Conservation (phyloP, 1,140 invertebrate genomes). For the Drosophila prosaltans region DNA sequence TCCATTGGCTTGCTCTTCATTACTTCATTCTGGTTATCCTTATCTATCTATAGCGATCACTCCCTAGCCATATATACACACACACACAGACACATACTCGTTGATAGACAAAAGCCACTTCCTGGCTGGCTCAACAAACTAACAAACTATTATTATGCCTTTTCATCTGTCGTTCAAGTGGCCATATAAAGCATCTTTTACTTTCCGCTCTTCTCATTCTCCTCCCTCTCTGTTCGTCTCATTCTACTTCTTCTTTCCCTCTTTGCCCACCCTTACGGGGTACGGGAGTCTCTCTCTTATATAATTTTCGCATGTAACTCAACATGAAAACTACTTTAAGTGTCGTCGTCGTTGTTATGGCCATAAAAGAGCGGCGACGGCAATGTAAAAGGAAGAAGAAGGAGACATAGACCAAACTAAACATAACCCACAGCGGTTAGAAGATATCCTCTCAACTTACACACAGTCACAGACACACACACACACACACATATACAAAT, state of each 20-base stretch:
- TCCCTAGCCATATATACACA: background rate
- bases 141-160: slow-evolving; percentile 25
- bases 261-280: background rate
- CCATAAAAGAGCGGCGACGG: slow-evolving; percentile 28
- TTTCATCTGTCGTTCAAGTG: slow-evolving; percentile 21
- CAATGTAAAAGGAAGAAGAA: slow-evolving; percentile 13
- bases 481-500: slow-evolving; percentile 33
- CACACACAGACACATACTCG: background rate
- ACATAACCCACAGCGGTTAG: slow-evolving; percentile 11
- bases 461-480: background rate
- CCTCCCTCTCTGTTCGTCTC: background rate
- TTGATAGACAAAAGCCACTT: slow-evolving; percentile 9
- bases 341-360: slow-evolving; percentile 25
- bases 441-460: slow-evolving; percentile 5
- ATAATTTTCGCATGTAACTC: slow-evolving; percentile 32
- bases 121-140: slow-evolving; percentile 6
- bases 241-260: background rate
- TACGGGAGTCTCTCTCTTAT: slow-evolving; percentile 18
- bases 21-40: slow-evolving; percentile 15
- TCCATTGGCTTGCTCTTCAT: slow-evolving; percentile 11
- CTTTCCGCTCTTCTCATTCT: background rate
- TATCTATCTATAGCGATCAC: slow-evolving; percentile 19
- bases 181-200: slow-evolving; percentile 20
- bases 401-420: background rate
- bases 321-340: slow-evolving; percentile 48